Conservation (phyloP, 1,140 invertebrate species). For the Lepidostoma basale region DNA sequence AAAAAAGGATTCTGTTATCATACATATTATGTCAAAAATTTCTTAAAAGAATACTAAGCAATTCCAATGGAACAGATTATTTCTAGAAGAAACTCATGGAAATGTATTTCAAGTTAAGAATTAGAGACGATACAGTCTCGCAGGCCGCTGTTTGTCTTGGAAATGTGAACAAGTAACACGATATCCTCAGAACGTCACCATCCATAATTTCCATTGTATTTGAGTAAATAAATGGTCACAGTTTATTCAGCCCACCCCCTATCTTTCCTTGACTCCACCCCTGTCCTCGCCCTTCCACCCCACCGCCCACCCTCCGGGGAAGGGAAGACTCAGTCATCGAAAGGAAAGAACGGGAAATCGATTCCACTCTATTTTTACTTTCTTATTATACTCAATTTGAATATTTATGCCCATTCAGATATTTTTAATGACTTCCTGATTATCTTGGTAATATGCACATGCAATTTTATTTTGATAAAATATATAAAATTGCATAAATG, state of each 20-base stretch:
- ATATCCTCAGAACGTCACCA: neutral
- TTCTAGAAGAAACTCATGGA: neutral
- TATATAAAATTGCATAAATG: too few species aligned
- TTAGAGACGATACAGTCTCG: neutral
- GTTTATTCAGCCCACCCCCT: neutral
- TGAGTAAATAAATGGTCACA: slow-evolving; percentile 18
- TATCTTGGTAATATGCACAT: too few species aligned
- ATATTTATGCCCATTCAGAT: too few species aligned
- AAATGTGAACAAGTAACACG: neutral
- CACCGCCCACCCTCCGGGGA: neutral
- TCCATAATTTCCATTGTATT: slow-evolving; percentile 13
- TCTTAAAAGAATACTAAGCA: too few species aligned
- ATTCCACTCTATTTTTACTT: slow-evolving; percentile 24
- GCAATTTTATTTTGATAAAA: too few species aligned
- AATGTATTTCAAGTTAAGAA: neutral
- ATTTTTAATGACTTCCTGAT: too few species aligned
- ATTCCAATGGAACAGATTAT: too few species aligned
- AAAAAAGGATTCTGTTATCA: too few species aligned
- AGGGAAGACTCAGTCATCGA: too few species aligned
- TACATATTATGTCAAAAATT: too few species aligned
- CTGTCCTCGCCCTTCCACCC: neutral
- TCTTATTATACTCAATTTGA: neutral
- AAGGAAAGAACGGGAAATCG: neutral
- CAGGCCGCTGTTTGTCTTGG: neutral
- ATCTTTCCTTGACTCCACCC: neutral